These are phyloP conservation scores for Rhagonycha fulva DNA, from an alignment of 2,888 invertebrate species.

Conservation along the genomic window DNA sequence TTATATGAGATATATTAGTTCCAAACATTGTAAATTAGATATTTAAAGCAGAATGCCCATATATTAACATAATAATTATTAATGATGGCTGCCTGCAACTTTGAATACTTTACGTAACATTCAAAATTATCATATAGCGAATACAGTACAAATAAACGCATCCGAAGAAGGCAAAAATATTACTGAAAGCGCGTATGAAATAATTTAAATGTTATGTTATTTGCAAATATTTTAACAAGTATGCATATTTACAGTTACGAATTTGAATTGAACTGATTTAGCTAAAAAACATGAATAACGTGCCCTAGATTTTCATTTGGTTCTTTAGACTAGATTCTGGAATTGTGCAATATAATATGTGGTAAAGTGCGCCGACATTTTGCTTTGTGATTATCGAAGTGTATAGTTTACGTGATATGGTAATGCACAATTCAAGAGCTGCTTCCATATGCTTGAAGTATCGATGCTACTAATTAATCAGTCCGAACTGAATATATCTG, in stretches of 20 bases:
- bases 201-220: background rate
- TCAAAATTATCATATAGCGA: background rate
- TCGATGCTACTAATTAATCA: background rate
- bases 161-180: background rate
- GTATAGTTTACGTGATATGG: background rate
- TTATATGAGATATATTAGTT: background rate
- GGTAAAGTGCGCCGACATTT: background rate
- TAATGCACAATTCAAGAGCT: background rate
- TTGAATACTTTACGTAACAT: background rate
- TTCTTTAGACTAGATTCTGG: no score
- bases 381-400: background rate
- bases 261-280: no score
- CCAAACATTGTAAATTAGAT: background rate
- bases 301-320: no score
- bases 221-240: no score
- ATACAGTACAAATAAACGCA: background rate
- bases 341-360: background rate
- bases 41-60: background rate
- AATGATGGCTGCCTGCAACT: background rate
- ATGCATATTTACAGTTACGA: no score
- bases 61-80: background rate
- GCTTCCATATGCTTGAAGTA: background rate
- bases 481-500: background rate
- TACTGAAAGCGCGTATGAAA: background rate
- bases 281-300: no score